Evolutionary conservation across 2,797 vertebrate genomes (phyloP), one percentile per base, ranked within the genome.

Genomic region (Melanotaenia parkinsoni): DNA sequence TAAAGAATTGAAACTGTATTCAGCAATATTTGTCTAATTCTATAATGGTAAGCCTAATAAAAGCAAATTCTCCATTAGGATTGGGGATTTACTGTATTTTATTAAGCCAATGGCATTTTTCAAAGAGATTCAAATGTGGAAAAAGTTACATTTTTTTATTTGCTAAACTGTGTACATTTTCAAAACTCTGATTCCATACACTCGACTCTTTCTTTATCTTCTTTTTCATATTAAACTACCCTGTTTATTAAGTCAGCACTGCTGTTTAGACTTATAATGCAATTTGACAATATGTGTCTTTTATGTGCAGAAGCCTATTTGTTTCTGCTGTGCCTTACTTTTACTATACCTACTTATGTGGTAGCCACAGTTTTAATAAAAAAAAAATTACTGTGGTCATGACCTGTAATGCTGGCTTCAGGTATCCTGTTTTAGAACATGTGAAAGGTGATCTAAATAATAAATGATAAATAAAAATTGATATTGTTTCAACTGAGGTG

Each of bases 1-100:
- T 20, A 35, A 67, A 24, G 4, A 63, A 26, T n/a, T 1, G 13
- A 38, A 8, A 8, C 43, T 82, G 63, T 47, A 65, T 76, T 45
- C 33, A 5, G 14, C 63, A 56, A 76, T 77, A 51, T 74, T 83
- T 80, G 16, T 58, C 8, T 35, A 26, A 45, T 51, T n/a, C 70
- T 80, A 63, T 3, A 63, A 60, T 82, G 56, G 35, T 9, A 74
- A 65, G 69, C 60, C 50, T 78, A 57, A 74, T 26, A 60, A 77
- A 45, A 74, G n/a, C 10, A 67, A 84, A 69, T 47, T 26, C 67
- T 89, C 73, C 60, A 68, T 74, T 30, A 30, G 30, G 30, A 30
- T 72, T 75, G 67, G 70, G 75, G 76, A 79, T 73, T 74, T 43
- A n/a, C 30, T 38, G 35, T 70, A 14, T 60, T 79, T 76, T 33